Evolutionary conservation across 2,888 invertebrate species (phyloP), one percentile per base, ranked within the genome.

Genomic region (Macaria notata): DNA sequence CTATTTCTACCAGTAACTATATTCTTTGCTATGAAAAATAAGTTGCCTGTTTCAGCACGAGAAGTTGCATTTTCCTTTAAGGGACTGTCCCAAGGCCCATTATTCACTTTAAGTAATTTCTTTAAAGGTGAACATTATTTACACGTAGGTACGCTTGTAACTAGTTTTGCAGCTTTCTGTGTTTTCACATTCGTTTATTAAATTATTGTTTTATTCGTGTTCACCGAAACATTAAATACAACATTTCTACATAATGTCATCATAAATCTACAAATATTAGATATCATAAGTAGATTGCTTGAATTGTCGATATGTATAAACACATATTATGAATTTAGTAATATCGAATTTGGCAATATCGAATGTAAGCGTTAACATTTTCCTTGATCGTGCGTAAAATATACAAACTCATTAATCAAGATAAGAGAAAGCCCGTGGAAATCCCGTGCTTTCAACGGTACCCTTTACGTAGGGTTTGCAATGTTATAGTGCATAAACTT

Each of bases 81-180:
- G 56, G 58, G 61, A 61, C 54, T 52, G 46, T 59, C 57, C 66
- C 66, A 45, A 60, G 58, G 57, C 56, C 61, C 50, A 56, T 61
- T 56, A 59, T 48, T 62, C 56, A 60, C 56, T 45, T 49, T 31
- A 36, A 48, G 46, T 53, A 49, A 57, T 58, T 62, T 57, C 46
- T 50, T 47, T 53, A 62, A 61, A 62, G 64, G 62, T 56, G 54
- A 59, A 46, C 31, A 45, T 47, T 7, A 36, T n/a, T 45, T 41
- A n/a, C n/a, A 9, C 8, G 36, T 43, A 43, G 19, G 33, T 36
- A 43, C 4, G 9, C 31, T 31, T 4, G 31, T 45, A 44, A 51
- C 51, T 46, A 57, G 57, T 61, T 54, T 54, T 41, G 30, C 48
- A 0, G 9, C 59, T 47, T 52, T 55, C 31, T 44, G 39, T 51